A percentile compares a stretch with the other conserved stretches of the same genome.
Conservation (phyloP, 1,140 invertebrate genomes). For the Caenorhabditis inopinata region DNA sequence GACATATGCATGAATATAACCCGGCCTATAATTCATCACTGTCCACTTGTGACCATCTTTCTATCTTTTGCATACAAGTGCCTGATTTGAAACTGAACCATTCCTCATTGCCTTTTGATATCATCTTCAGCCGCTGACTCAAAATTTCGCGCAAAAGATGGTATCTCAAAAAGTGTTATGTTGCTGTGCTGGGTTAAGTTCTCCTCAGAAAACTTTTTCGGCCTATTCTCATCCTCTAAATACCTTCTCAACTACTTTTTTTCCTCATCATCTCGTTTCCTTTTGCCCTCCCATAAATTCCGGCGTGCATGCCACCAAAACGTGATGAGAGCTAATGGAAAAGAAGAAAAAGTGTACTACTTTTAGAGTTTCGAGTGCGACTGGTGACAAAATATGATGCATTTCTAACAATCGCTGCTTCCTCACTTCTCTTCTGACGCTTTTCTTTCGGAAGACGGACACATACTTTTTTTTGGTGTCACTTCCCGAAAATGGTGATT, state of each 20-base stretch:
- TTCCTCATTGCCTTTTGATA: slow-evolving; percentile 14
- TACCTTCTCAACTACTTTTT: background rate
- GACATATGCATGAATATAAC: background rate
- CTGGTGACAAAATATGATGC: slow-evolving; percentile 32
- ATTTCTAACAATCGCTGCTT: slow-evolving; percentile 13
- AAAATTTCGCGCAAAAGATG: slow-evolving; percentile 28
- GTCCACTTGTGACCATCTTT: slow-evolving; percentile 25
- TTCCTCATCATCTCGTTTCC: slow-evolving; percentile 13
- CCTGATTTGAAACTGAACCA: slow-evolving; percentile 1
- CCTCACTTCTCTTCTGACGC: background rate
- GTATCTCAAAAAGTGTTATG: slow-evolving; percentile 11
- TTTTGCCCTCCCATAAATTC: slow-evolving; percentile 22
- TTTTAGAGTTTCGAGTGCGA: slow-evolving; percentile 4
- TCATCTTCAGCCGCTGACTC: slow-evolving; percentile 1
- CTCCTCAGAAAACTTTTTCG: background rate
- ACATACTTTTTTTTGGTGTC: background rate
- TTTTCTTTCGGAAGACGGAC: background rate
- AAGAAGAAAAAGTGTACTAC: background rate
- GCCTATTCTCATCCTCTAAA: no score
- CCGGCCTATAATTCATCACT: slow-evolving; percentile 29
- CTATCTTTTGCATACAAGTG: background rate
- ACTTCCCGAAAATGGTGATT: background rate
- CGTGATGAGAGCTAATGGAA: slow-evolving; percentile 15
- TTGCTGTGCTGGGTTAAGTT: no score
- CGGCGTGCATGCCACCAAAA: slow-evolving; percentile 6